A percentile compares a stretch with the other conserved stretches of the same genome.
Evolutionary conservation across 1,140 invertebrate genomes (phyloP).

Genomic region (Micrasema longulum): DNA sequence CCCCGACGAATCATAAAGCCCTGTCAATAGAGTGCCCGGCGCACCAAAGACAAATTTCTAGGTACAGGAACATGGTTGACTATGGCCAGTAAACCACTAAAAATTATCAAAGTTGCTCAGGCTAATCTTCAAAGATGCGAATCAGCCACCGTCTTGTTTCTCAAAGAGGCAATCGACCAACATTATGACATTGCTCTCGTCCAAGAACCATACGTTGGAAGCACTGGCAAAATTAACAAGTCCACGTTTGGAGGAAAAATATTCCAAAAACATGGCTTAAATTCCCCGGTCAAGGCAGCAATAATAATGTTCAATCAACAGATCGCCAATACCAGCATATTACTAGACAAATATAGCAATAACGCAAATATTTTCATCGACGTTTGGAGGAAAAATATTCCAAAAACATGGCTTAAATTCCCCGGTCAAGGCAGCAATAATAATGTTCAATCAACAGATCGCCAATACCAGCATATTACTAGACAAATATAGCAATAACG

Average conservation of each 20-base stretch:
- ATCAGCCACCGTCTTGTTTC: background rate
- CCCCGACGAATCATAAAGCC: background rate
- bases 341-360: background rate
- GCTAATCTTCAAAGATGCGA: conserved; percentile 19
- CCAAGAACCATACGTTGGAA: conserved; percentile 1
- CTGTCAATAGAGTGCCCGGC: background rate
- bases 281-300: background rate
- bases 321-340: background rate
- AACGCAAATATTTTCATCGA: background rate
- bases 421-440: background rate
- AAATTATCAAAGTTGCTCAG: background rate
- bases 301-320: background rate
- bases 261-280: background rate
- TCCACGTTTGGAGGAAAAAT: background rate
- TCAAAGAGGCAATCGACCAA: background rate
- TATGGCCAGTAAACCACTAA: background rate
- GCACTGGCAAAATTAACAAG: conserved; percentile 2
- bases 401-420: background rate
- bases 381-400: background rate
- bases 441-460: background rate
- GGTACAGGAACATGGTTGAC: background rate
- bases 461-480: background rate
- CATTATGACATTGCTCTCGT: background rate
- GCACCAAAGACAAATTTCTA: background rate
- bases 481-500: background rate